phyloP scores from a whole-genome alignment of 2,888 invertebrate species.

The Clepsis dumicolana region DNA sequence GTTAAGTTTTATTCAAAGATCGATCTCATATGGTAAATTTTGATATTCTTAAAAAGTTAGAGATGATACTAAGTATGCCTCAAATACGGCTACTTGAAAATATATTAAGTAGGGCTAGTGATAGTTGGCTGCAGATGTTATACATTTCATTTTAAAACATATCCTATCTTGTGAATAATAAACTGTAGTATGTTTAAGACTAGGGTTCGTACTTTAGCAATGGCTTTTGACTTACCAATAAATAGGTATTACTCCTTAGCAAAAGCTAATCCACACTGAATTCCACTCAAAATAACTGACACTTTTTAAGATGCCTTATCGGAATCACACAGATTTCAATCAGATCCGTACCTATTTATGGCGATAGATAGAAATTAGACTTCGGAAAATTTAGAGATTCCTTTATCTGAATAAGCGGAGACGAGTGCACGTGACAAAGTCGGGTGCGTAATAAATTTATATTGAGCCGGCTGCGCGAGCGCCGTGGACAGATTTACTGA shows the following conservation, averaged over 20 bases:
- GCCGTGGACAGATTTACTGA: slow-evolving; percentile 70
- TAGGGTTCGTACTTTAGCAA: background rate
- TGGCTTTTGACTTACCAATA: slow-evolving; percentile 22
- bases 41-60: no score
- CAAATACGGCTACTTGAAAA: no score
- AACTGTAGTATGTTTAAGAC: no score
- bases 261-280: slow-evolving; percentile 16
- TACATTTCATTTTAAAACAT: background rate
- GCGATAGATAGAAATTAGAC: slow-evolving; percentile 34
- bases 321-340: slow-evolving; percentile 33
- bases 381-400: slow-evolving; percentile 32
- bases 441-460: slow-evolving; percentile 75
- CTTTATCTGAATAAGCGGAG: slow-evolving; percentile 52
- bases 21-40: no score
- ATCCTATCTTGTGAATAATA: no score
- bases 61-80: no score
- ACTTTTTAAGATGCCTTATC: slow-evolving; percentile 28
- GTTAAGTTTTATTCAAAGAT: no score
- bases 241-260: background rate
- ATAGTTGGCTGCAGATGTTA: background rate
- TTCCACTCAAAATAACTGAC: slow-evolving; percentile 23
- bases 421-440: slow-evolving; percentile 66
- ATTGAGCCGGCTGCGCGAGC: slow-evolving; percentile 62
- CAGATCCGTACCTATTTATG: slow-evolving; percentile 17
- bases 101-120: no score